Evolutionary conservation across 2,797 vertebrate genomes (phyloP), one percentile per base, ranked within the genome.

Genomic region (Heterohyrax brucei): DNA sequence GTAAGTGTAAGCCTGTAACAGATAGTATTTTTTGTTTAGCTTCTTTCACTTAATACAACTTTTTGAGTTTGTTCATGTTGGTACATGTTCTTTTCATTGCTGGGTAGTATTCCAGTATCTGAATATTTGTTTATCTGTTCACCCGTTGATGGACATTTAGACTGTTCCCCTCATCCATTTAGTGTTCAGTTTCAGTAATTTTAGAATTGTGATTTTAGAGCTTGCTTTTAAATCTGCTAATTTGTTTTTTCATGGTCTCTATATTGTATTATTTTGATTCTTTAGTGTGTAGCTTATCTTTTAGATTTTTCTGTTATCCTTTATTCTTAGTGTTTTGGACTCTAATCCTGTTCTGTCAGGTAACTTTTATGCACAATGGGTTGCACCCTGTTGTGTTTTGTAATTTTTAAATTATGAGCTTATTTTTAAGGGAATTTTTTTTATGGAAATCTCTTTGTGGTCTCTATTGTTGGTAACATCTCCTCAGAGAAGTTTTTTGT

Each of bases 201-300:
- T 81, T 56, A 80, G 44, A 93, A 56, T 93, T 72, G 76, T 94
- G 77, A 92, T 85, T 76, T 89, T 85, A 94, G n/a, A 96, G 44
- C 61, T 76, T 95, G 78, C 72, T 92, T 93, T 61, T 46, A 82
- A 50, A 28, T 61, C 83, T 79, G 72, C 56, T 24, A 53, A 44
- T 88, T 87, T 39, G 30, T 73, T 89, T 83, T 83, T 93, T 93
- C 24, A 84, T 72, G 59, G 10, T 78, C 22, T 83, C 26, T 84
- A 80, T 70, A 28, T 72, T 81, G 77, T 77, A 30, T 79, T 86
- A 89, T 81, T 91, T 78, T 89, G 30, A 50, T 84, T 88, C n/a
- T 89, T 89, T 64, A 86, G 30, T 22, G 13, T 86, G 87, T 93
- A 82, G 59, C 28, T 76, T 85, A 79, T 82, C 46, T 77, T 28